phyloP scores from a whole-genome alignment of 1,140 invertebrate species.

The Lordiphosa clarofinis region DNA sequence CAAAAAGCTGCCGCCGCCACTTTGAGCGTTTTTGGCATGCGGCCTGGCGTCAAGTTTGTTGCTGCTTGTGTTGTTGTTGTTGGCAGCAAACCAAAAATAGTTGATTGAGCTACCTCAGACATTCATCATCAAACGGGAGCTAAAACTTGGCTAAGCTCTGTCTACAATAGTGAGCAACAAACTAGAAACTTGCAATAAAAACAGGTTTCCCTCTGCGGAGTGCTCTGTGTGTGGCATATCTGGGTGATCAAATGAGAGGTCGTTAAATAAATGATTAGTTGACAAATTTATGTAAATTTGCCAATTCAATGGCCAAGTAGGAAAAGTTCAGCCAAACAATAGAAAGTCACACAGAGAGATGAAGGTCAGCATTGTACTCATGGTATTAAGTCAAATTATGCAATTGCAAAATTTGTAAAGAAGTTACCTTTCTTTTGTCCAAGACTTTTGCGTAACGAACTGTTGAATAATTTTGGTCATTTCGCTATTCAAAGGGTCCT shows the following conservation, averaged over 20 bases:
- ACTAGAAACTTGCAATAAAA: conserved; percentile 22
- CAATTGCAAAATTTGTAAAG: conserved; percentile 36
- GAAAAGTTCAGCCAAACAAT: conserved; percentile 29
- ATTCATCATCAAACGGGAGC: conserved; percentile 25
- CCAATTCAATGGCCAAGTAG: not conserved
- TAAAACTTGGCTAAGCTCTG: conserved; percentile 27
- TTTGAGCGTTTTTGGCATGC: conserved; percentile 70
- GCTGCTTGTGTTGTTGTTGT: conserved; percentile 22
- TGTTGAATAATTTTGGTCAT: too few relatives aligned
- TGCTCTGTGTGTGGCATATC: conserved; percentile 3
- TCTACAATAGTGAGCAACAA: conserved; percentile 25
- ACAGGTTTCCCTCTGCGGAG: not conserved
- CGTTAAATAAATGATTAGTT: conserved; percentile 55
- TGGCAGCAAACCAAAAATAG: conserved; percentile 71
- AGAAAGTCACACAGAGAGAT: conserved; percentile 50
- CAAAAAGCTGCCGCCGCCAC: conserved; percentile 60
- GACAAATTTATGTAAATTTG: conserved; percentile 52
- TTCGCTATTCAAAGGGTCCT: too few relatives aligned
- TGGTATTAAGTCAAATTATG: conserved; percentile 43
- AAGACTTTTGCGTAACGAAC: conserved; percentile 29
- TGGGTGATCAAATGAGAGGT: conserved; percentile 22
- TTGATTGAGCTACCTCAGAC: conserved; percentile 59
- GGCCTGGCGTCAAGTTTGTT: conserved; percentile 33
- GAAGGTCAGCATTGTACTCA: conserved; percentile 48
- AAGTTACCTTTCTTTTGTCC: conserved; percentile 19